Conservation (phyloP, 1,140 invertebrate species). For the Nomia melanderi region DNA sequence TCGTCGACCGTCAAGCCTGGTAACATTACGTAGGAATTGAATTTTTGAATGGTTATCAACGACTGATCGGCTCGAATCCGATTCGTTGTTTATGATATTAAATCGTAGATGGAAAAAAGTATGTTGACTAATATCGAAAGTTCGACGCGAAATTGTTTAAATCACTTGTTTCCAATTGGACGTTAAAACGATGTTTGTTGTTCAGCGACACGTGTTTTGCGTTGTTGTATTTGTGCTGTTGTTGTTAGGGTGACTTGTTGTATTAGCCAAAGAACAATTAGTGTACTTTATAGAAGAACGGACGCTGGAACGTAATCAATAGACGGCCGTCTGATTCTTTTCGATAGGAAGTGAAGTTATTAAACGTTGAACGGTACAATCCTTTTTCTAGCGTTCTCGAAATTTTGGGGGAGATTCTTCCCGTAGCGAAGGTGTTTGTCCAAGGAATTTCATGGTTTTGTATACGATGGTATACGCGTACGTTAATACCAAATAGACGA, state of each 20-base stretch:
- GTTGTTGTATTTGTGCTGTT: slow-evolving; percentile 51
- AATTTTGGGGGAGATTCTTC: slow-evolving; percentile 3
- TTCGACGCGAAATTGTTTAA: neutral
- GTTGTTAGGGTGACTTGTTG: slow-evolving; percentile 38
- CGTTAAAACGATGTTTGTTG: slow-evolving; percentile 33
- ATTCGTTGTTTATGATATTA: neutral
- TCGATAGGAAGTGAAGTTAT: slow-evolving; percentile 15
- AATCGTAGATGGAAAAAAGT: neutral
- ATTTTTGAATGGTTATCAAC: slow-evolving; percentile 30
- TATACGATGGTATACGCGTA: slow-evolving; percentile 16
- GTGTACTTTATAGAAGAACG: neutral
- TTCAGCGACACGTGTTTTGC: slow-evolving; percentile 26
- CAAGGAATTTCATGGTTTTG: slow-evolving; percentile 11
- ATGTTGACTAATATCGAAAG: slow-evolving; percentile 5
- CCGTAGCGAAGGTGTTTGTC: neutral
- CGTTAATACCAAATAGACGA: slow-evolving; percentile 8
- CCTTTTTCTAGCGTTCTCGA: neutral
- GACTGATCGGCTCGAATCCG: slow-evolving; percentile 36
- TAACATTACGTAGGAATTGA: slow-evolving; percentile 51
- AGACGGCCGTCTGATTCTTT: neutral
- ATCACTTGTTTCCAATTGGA: slow-evolving; percentile 25
- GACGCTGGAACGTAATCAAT: slow-evolving; percentile 21
- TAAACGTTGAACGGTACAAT: slow-evolving; percentile 13
- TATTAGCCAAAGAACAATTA: slow-evolving; percentile 50
- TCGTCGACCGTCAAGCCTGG: neutral